Percentiles rank a stretch among this genome's conserved stretches.
These are phyloP conservation scores for Oncopeltus fasciatus DNA, from an alignment of 1,140 invertebrate species.

Conservation along the genomic window DNA sequence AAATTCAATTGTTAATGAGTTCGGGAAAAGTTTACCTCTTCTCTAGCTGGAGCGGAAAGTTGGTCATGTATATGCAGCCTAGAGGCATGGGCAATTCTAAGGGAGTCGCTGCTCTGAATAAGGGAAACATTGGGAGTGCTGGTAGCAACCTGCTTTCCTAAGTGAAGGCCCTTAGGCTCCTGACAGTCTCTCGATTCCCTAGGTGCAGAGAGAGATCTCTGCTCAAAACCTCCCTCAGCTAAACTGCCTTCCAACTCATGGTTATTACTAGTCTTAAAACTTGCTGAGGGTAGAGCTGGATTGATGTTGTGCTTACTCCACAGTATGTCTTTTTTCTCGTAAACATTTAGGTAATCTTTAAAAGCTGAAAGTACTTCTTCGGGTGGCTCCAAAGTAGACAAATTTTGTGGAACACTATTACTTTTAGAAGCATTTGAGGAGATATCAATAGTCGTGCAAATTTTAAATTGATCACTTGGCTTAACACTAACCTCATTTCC, in stretches of 20 bases:
- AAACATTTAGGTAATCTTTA: not conserved
- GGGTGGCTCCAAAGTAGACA: not conserved
- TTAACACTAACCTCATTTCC: conserved; percentile 3
- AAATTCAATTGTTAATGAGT: not conserved
- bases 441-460: not conserved
- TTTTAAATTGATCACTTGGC: not conserved
- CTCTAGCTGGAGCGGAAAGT: not conserved
- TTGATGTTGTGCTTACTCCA: conserved; percentile 1
- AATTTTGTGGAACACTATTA: not conserved
- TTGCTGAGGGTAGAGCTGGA: conserved; percentile 2
- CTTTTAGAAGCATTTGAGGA: not conserved
- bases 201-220: not conserved
- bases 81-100: not conserved
- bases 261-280: conserved; percentile 1
- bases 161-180: not conserved
- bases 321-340: not conserved
- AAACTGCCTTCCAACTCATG: not conserved
- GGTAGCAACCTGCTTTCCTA: not conserved
- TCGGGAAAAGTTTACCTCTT: conserved; percentile 1
- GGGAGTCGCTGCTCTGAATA: not conserved
- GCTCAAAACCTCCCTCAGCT: not conserved
- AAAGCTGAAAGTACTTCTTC: conserved; percentile 2
- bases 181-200: not conserved
- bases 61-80: not conserved
- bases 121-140: not conserved